A percentile compares a stretch with the other conserved stretches of the same genome.
Conservation (phyloP, 53 echinoderm and acorn worm species). For the Apostichopus leukothele region DNA sequence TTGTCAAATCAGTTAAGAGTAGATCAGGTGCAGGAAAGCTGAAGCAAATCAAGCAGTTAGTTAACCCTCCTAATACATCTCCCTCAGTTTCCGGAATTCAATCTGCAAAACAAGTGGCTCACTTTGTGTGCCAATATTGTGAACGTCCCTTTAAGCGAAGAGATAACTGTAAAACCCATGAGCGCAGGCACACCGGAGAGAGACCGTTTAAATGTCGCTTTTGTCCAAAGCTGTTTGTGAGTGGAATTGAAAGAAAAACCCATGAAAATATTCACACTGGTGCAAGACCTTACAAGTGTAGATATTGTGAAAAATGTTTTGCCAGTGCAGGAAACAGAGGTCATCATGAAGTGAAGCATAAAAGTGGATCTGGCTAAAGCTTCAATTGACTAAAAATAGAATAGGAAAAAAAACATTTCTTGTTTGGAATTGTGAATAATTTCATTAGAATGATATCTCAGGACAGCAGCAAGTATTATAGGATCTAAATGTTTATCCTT, state of each 20-base stretch:
- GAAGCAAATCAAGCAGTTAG: neutral
- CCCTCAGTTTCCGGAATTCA: neutral
- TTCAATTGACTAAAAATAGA: too few relatives aligned
- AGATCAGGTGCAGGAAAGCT: neutral
- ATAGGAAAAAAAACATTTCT: too few relatives aligned
- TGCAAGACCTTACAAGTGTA: constrained; percentile 12
- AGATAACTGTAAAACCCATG: constrained; percentile 22
- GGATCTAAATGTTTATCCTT: too few relatives aligned
- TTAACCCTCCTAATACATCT: neutral
- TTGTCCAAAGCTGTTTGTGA: constrained; percentile 58
- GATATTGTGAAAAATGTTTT: constrained; percentile 30
- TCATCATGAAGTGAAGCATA: neutral
- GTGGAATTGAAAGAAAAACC: constrained; percentile 46
- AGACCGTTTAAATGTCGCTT: constrained; percentile 59
- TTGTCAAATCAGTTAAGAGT: neutral
- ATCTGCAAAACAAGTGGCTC: neutral
- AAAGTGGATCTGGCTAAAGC: too few relatives aligned
- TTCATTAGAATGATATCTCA: too few relatives aligned
- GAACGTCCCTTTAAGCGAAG: neutral
- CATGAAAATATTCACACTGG: constrained; percentile 59
- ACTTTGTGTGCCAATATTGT: neutral
- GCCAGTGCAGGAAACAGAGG: neutral
- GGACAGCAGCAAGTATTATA: too few relatives aligned
- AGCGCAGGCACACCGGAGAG: constrained; percentile 50
- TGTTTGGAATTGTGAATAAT: too few relatives aligned